These are phyloP conservation scores for Oncorhynchus gorbuscha DNA, from an alignment of 2,113 vertebrate species.

Conservation along the genomic window DNA sequence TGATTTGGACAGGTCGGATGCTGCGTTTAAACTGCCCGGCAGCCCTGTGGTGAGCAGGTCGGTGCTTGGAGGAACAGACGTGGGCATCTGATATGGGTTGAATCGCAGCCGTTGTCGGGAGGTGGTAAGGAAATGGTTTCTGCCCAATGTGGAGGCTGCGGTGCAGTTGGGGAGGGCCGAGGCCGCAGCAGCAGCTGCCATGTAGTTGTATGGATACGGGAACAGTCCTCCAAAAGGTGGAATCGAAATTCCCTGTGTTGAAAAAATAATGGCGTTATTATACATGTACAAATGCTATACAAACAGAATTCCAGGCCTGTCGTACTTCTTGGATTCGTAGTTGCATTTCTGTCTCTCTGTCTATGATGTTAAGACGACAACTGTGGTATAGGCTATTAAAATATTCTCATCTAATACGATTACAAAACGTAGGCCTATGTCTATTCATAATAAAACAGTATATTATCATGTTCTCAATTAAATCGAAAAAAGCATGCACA, in stretches of 20 bases:
- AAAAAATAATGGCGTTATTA: conserved; percentile 27
- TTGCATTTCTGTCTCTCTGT: no score
- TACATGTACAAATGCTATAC: no score
- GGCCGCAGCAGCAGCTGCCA: conserved; percentile 78
- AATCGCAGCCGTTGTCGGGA: conserved; percentile 83
- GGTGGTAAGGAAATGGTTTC: conserved; percentile 79
- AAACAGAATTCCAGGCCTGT: neutral
- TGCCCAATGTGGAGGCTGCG: conserved; percentile 71
- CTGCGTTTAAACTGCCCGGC: conserved; percentile 56
- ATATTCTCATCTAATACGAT: no score
- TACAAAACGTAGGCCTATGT: no score
- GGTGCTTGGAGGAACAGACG: conserved; percentile 75
- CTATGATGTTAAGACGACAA: no score
- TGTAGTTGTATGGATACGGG: conserved; percentile 89
- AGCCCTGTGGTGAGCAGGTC: conserved; percentile 74
- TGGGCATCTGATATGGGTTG: conserved; percentile 88
- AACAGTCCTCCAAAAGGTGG: conserved; percentile 87
- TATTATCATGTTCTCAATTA: no score
- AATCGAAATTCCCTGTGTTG: conserved; percentile 84
- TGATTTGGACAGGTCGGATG: conserved; percentile 74
- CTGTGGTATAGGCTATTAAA: no score
- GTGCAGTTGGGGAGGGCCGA: conserved; percentile 79
- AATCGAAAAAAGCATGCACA: no score
- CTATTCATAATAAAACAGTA: no score
- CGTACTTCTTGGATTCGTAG: no score